These are phyloP conservation scores for Stichodactyla helianthus DNA, from an alignment of 64 coral and sea anemone genomes.

Conservation along the genomic window DNA sequence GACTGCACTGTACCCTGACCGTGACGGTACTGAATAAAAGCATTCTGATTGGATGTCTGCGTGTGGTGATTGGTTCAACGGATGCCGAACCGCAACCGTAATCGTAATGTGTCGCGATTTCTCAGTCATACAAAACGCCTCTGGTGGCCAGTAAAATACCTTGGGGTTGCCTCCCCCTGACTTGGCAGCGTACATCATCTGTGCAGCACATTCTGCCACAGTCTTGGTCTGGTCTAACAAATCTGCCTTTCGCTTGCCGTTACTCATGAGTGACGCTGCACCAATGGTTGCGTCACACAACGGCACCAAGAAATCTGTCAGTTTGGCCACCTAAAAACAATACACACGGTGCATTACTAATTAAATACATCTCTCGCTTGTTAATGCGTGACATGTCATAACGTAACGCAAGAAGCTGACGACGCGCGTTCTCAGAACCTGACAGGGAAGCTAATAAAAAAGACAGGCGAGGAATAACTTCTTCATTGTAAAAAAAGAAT, in stretches of 20 bases:
- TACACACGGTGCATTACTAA: neutral
- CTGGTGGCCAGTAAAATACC: conserved; percentile 21
- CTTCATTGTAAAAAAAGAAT: too few relatives aligned
- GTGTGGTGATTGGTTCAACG: too few relatives aligned
- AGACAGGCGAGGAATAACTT: too few relatives aligned
- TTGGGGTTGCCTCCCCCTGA: conserved; percentile 89
- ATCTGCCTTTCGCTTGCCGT: conserved; percentile 75
- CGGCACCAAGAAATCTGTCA: conserved; percentile 87
- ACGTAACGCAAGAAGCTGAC: too few relatives aligned
- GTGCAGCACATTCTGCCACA: conserved; percentile 85
- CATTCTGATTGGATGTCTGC: too few relatives aligned
- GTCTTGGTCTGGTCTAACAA: conserved; percentile 94
- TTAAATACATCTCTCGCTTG: neutral
- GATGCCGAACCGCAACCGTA: too few relatives aligned
- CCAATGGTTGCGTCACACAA: conserved; percentile 77
- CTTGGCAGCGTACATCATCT: conserved; percentile 89
- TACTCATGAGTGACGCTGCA: conserved; percentile 79
- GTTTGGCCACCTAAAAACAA: conserved; percentile 70
- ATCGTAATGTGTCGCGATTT: too few relatives aligned
- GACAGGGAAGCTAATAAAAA: too few relatives aligned
- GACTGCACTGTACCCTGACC: too few relatives aligned
- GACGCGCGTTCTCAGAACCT: too few relatives aligned
- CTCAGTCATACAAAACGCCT: too few relatives aligned
- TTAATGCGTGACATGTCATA: neutral
- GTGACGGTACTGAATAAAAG: too few relatives aligned